phyloP scores from a whole-genome alignment of 2,888 invertebrate genomes.

The Diachrysia chrysitis region DNA sequence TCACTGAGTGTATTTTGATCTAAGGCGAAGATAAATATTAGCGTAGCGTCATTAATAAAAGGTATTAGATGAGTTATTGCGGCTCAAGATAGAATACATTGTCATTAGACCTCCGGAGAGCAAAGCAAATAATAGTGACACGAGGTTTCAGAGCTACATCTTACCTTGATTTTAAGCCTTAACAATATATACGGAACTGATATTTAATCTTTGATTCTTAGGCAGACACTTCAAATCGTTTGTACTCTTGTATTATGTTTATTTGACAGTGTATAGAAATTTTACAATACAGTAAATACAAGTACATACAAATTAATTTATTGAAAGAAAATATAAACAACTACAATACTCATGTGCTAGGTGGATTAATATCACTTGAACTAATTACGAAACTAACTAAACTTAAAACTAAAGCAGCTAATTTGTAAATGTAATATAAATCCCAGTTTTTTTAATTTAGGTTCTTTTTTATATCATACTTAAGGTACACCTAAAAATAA shows the following conservation, averaged over 20 bases:
- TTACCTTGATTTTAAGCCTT: slow-evolving; percentile 7
- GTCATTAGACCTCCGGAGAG: slow-evolving; percentile 54
- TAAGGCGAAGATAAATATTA: slow-evolving; percentile 3
- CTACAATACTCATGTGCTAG: no score
- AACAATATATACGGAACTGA: background rate
- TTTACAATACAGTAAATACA: no score
- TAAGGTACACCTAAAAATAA: background rate
- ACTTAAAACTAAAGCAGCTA: no score
- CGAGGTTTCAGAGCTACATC: background rate
- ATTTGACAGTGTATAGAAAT: no score
- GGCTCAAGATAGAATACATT: slow-evolving; percentile 46
- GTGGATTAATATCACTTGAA: no score
- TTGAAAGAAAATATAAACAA: no score
- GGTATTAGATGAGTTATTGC: slow-evolving; percentile 43
- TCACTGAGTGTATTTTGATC: slow-evolving; percentile 14
- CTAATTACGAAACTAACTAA: no score
- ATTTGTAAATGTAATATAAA: no score
- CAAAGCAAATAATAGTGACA: slow-evolving; percentile 36
- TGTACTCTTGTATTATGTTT: no score
- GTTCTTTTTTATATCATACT: no score
- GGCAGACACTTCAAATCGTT: background rate
- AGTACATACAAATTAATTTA: no score
- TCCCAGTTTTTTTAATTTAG: no score
- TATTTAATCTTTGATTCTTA: background rate
- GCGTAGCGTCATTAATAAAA: slow-evolving; percentile 37